Evolutionary conservation across 2,888 invertebrate species (phyloP), one percentile per base, ranked within the genome.

Genomic region (Anorthoa munda): DNA sequence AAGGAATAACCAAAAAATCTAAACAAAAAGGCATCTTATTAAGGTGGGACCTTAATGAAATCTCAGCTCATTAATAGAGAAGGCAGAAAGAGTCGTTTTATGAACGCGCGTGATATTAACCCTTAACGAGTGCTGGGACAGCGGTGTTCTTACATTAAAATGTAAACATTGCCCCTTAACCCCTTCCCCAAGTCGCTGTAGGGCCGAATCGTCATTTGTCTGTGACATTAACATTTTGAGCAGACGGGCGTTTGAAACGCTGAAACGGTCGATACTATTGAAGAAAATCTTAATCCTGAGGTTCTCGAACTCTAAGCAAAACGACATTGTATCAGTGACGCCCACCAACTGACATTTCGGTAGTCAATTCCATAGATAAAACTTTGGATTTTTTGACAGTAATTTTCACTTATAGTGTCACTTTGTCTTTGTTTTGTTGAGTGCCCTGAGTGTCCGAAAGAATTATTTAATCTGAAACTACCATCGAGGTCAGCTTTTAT

Each of bases 141-240:
- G 68, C 87, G 69, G 89, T 91, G 92, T 93, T 95, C 95, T 94
- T 95, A 93, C 94, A 95, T 95, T 95, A 95, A 95, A 95, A 94
- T 94, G 94, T 95, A 95, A 95, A 95, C 95, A 93, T 90, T 89
- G 91, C 92, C 95, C 93, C 92, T 93, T 93, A 93, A 93, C 95
- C 94, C 93, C 93, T 94, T 91, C 90, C 88, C 92, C 88, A 92
- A 92, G 92, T 92, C 91, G 84, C 92, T 89, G 91, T 81, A 91
- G 91, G 91, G 91, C 90, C 89, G 91, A 92, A 93, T 94, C 90
- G 93, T 94, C 93, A 94, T 95, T 94, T 94, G 93, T 93, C 92
- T 93, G 92, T 90, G 90, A 92, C 93, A 93, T 92, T 90, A 89
- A 79, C 85, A 71, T 66, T 23, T 21, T 5, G 0, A 23, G 72